Percentiles rank a stretch among this genome's conserved stretches.
Evolutionary conservation across 2,797 vertebrate genomes (phyloP).

Genomic region (Artibeus lituratus): DNA sequence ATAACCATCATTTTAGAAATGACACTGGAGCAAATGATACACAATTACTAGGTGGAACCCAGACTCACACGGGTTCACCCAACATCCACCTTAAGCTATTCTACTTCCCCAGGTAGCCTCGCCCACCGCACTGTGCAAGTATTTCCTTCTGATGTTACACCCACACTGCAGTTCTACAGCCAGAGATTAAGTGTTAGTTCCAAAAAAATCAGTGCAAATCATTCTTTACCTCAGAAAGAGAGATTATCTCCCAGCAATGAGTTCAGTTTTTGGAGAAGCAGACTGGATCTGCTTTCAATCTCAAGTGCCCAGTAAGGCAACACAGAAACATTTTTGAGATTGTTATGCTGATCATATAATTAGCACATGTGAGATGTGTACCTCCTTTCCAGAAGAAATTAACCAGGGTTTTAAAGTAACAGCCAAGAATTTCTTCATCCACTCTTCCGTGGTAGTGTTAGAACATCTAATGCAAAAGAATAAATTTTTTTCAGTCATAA

Average conservation of each 20-base stretch:
- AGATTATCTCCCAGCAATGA: conserved; percentile 45
- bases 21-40: neutral
- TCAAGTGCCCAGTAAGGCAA: conserved; percentile 52
- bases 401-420: conserved; percentile 45
- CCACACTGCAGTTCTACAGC: neutral
- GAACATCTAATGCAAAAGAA: conserved; percentile 35
- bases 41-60: neutral
- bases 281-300: conserved; percentile 51
- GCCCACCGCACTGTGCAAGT: neutral
- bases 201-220: conserved; percentile 51
- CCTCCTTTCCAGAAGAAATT: conserved; percentile 30
- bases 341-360: conserved; percentile 52
- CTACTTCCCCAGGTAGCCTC: neutral
- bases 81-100: neutral
- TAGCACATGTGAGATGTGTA: conserved; percentile 48
- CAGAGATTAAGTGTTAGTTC: conserved; percentile 30
- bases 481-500: conserved; percentile 42
- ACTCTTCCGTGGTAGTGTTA: conserved; percentile 48
- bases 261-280: conserved; percentile 52
- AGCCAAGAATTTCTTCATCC: conserved; percentile 67
- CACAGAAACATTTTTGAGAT: conserved; percentile 40
- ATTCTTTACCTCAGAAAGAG: conserved; percentile 55
- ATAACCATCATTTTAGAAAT: conserved; percentile 16
- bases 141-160: conserved; percentile 1
- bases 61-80: neutral